A percentile compares a stretch with the other conserved stretches of the same genome.
These are phyloP conservation scores for Euzophera pinguis DNA, from an alignment of 2,888 invertebrate genomes.

Conservation along the genomic window DNA sequence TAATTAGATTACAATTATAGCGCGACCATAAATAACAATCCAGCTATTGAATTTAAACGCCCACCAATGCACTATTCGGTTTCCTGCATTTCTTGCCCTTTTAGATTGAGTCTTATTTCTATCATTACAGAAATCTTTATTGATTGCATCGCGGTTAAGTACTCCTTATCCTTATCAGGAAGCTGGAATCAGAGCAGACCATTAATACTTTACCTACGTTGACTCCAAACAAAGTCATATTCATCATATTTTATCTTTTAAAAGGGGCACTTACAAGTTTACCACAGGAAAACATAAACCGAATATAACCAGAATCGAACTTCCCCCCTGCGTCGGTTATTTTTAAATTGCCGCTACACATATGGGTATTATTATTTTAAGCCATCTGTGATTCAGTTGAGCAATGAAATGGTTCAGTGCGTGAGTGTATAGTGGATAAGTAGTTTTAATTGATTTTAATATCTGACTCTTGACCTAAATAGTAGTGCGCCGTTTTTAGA, in stretches of 20 bases:
- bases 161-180: conserved; percentile 6
- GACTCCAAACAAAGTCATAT: conserved; percentile 4
- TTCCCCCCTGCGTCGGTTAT: conserved; percentile 72
- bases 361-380: conserved; percentile 66
- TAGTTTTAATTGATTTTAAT: conserved; percentile 26
- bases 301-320: conserved; percentile 59
- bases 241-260: conserved; percentile 2
- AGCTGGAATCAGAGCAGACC: conserved; percentile 4
- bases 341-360: conserved; percentile 52
- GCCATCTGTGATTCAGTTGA: conserved; percentile 56
- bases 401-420: conserved; percentile 33
- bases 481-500: conserved; percentile 47
- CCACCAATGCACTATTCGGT: conserved; percentile 28
- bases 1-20: conserved; percentile 60
- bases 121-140: background rate
- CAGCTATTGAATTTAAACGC: conserved; percentile 49
- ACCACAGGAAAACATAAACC: conserved; percentile 45
- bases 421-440: conserved; percentile 35
- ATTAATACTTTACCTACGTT: background rate
- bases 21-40: conserved; percentile 64
- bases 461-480: conserved; percentile 61
- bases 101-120: background rate
- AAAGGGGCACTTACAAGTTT: conserved; percentile 18
- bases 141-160: background rate
- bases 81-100: background rate